These are phyloP conservation scores for Paramuricea clavata DNA, from an alignment of 92 coral and sea anemone genomes.

Conservation along the genomic window DNA sequence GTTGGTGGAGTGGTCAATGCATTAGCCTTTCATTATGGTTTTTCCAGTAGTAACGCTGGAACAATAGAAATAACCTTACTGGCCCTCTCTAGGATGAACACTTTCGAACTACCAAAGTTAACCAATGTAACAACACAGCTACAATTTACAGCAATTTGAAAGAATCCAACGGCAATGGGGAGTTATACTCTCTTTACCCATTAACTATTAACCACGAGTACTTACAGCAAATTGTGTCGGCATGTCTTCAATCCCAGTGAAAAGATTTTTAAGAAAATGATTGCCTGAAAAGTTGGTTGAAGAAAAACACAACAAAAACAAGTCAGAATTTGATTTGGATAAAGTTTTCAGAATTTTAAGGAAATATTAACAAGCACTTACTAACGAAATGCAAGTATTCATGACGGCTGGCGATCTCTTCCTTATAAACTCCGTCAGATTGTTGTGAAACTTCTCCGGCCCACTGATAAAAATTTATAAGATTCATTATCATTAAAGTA, in stretches of 20 bases:
- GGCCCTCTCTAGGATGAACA: neutral
- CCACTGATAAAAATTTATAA: slow-evolving; percentile 71
- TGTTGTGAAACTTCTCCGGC: slow-evolving; percentile 76
- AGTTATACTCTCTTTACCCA: too few relatives aligned
- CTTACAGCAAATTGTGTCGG: slow-evolving; percentile 88
- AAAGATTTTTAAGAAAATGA: slow-evolving; percentile 89
- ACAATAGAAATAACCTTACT: slow-evolving; percentile 7
- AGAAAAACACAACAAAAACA: neutral
- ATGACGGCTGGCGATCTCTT: slow-evolving; percentile 84
- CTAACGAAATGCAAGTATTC: slow-evolving; percentile 85
- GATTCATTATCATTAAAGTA: neutral
- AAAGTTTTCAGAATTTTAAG: neutral
- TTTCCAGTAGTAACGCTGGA: neutral
- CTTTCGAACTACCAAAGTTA: too few relatives aligned
- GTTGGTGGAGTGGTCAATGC: too few relatives aligned
- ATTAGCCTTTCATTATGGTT: neutral
- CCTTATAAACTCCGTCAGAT: slow-evolving; percentile 74
- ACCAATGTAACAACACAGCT: neutral
- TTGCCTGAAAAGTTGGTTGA: slow-evolving; percentile 66
- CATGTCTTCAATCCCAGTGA: slow-evolving; percentile 84
- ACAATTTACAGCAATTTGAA: neutral
- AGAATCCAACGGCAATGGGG: neutral
- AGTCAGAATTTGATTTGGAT: neutral
- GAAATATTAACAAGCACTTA: slow-evolving; percentile 16
- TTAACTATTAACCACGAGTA: neutral